Evolutionary conservation across 2,797 vertebrate genomes (phyloP).

Genomic region (Sus cebifrons): DNA sequence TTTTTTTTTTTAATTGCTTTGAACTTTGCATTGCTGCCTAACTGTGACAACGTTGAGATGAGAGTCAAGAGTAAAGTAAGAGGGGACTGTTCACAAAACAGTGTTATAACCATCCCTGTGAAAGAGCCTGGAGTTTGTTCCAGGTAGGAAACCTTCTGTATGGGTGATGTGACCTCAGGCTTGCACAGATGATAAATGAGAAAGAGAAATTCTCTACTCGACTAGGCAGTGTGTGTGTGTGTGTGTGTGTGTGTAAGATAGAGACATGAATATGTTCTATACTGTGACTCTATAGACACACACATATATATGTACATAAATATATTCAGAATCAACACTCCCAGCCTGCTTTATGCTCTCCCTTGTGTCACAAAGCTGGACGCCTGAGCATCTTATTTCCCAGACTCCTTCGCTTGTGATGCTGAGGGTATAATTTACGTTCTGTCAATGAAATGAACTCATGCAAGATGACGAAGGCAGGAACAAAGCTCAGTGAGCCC

Average conservation of each 20-base stretch:
- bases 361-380: neutral
- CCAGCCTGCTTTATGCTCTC: neutral
- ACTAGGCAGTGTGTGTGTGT: neutral
- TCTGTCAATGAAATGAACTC: conserved; percentile 28
- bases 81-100: neutral
- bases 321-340: neutral
- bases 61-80: neutral
- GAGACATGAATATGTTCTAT: neutral
- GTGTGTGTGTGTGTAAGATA: neutral
- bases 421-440: neutral
- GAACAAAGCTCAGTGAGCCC: neutral
- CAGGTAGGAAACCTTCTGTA: neutral
- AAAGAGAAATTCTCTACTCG: neutral
- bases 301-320: neutral
- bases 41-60: neutral
- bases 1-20: conserved; percentile 20
- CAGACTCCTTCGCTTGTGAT: neutral
- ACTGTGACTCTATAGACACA: neutral
- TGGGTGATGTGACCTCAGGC: neutral
- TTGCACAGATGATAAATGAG: neutral
- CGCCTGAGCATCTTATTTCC: neutral
- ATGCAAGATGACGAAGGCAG: conserved; percentile 9
- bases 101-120: neutral
- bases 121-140: neutral
- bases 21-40: conserved; percentile 32